Evolutionary conservation across 2,797 vertebrate genomes (phyloP), one percentile per base, ranked within the genome.

Genomic region (Eospalax fontanierii): DNA sequence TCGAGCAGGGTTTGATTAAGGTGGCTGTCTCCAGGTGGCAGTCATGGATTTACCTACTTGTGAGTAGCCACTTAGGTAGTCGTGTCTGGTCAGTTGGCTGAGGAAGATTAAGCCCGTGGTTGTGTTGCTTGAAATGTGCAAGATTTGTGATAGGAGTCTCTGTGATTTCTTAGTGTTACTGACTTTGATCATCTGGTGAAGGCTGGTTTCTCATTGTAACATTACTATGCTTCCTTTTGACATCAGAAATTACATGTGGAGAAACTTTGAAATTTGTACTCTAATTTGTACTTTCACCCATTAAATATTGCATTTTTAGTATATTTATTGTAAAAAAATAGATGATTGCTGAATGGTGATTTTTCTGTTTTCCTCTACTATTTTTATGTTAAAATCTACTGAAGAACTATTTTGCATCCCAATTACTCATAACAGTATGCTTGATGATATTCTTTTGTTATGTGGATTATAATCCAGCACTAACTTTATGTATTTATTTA

Each of bases 291-390:
- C 46, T 81, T 87, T 54, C 15, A 86, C 2, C 1, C 15, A 57
- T 8, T n/a, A 78, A 63, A 76, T 61, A 33, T n/a, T 12, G 9
- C 24, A 46, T 71, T 19, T 3, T 57, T 12, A n/a, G 38, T 38
- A 11, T 46, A 12, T 68, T 76, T 90, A 82, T 24, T 79, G 1
- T 54, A 57, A 73, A 75, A 0, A 65, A 3, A 65, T 86, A 76
- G 59, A 35, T 84, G 30, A 38, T 68, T 59, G n/a, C 10, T 14
- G 82, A 79, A 46, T 11, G 40, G 38, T 87, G 73, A 61, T 83
- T 89, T 91, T 81, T 65, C 12, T 4, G 30, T 91, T 91, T 78
- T n/a, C 80, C 91, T 88, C 78, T 86, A 16, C 59, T 83, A 19
- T 81, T 63, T 79, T 70, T 90, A 91, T 46, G 50, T 18, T 85